These are phyloP conservation scores for Julus scandinavius DNA, from an alignment of 2,888 invertebrate species.

Conservation along the genomic window DNA sequence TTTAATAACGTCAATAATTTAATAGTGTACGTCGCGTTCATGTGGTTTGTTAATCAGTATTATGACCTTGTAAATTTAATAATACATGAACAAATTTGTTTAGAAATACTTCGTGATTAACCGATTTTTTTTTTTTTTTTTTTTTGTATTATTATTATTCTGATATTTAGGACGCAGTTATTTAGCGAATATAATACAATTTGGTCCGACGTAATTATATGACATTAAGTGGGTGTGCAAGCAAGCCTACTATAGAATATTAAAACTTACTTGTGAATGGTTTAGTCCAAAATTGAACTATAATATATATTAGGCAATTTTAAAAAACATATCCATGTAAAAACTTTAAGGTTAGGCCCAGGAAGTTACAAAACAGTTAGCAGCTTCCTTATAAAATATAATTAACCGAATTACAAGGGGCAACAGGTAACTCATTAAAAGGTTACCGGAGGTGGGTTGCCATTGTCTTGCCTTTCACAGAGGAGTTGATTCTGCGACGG, in stretches of 20 bases:
- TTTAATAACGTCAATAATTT: no score
- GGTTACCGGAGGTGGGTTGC: not conserved
- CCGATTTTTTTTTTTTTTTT: not conserved
- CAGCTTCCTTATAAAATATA: slow-evolving; percentile 14
- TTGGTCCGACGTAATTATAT: not conserved
- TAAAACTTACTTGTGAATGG: not conserved
- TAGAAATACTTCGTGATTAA: not conserved
- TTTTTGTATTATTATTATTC: no score
- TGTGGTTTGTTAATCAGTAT: no score
- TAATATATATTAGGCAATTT: not conserved
- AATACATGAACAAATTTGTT: no score
- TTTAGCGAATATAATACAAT: not conserved
- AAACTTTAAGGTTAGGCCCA: not conserved
- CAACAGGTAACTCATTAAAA: not conserved
- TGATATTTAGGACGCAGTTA: not conserved
- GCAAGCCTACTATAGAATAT: not conserved
- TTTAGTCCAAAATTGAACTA: not conserved
- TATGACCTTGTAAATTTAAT: no score
- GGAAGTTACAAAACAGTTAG: not conserved
- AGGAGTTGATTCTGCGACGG: slow-evolving; percentile 20
- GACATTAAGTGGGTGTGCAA: not conserved
- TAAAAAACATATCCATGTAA: not conserved
- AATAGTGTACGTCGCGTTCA: no score
- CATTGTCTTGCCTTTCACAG: not conserved
- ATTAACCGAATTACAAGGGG: slow-evolving; percentile 21